Evolutionary conservation across 2,113 vertebrate species (phyloP).

Genomic region (Megaleporinus macrocephalus): DNA sequence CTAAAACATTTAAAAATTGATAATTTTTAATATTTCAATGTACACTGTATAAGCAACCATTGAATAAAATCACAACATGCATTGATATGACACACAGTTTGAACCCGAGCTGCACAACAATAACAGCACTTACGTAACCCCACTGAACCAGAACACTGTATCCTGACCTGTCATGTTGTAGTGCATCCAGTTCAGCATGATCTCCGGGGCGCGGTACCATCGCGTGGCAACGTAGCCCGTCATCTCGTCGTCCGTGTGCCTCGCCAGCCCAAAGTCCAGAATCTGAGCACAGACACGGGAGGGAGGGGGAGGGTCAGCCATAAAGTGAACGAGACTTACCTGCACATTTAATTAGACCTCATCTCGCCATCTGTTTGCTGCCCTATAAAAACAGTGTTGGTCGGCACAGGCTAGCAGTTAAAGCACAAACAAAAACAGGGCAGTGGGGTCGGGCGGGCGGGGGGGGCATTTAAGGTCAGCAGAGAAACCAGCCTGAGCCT

Average conservation of each 20-base stretch:
- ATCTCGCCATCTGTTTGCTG: constrained; percentile 8
- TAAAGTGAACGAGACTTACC: not conserved
- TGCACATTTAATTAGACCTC: constrained; percentile 20
- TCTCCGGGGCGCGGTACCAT: constrained; percentile 97
- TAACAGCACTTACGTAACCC: not conserved
- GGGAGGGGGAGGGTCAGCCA: not conserved
- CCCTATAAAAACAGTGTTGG: constrained; percentile 28
- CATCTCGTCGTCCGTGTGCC: constrained; percentile 98
- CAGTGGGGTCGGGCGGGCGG: not conserved
- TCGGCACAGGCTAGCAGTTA: constrained; percentile 9
- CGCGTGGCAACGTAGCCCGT: constrained; percentile 96
- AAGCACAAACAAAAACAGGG: constrained; percentile 18
- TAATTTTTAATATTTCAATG: not conserved
- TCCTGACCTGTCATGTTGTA: constrained; percentile 95
- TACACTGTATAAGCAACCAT: no score
- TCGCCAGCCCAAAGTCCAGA: constrained; percentile 95
- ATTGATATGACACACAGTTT: no score
- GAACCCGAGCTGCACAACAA: not conserved
- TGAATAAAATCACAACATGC: no score
- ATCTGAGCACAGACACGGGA: constrained; percentile 77
- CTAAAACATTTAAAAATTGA: no score
- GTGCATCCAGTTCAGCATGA: constrained; percentile 99
- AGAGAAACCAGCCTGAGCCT: not conserved
- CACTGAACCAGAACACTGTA: not conserved
- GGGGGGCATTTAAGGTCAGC: not conserved